Evolutionary conservation across 2,113 vertebrate species (phyloP), one percentile per base, ranked within the genome.

Genomic region (Bubo scandiacus): DNA sequence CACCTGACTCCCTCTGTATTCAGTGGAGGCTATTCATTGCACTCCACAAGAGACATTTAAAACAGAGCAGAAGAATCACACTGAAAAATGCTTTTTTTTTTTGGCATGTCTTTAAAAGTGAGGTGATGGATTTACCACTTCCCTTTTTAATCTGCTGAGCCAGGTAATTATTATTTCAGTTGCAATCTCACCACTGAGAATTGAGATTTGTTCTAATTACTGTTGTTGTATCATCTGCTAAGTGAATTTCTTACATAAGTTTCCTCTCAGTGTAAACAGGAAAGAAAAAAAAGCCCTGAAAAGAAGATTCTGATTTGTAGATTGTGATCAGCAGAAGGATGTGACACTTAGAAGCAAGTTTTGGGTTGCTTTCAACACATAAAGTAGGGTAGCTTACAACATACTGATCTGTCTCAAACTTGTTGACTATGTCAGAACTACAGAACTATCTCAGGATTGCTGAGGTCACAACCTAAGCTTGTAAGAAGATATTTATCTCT

Each of bases 171-270:
- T 54, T 86, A 54, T 45, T 87, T 90, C 52, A 80, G 58, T 29
- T 85, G 17, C 40, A 52, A 13, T 25, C 36, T 82, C 78, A 40
- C 30, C 42, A 15, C 34, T 54, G 90, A 72, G 84, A 88, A 72
- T 8, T 88, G 74, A 42, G 59, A 68, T 82, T 79, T 80, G 36
- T 57, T 91, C 62, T 80, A 91, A 96, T 94, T 95, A 72, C 58
- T 85, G 40, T 12, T 86, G 73, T 67, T 66, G 66, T 7, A 77
- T 71, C 78, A 94, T 68, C 89, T 93, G 87, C 43, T 30, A 67
- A 71, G 36, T 0, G 1, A 72, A 36, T 43, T 81, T 65, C 61
- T 91, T 80, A 70, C 32, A 10, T 6, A 84, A 83, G 47, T 54
- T 90, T 67, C 42, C 51, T 90, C n/a, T 61, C 43, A 32, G 18